Evolutionary conservation across 1,140 invertebrate species (phyloP), one percentile per base, ranked within the genome.

Genomic region (Drosophila sproati): DNA sequence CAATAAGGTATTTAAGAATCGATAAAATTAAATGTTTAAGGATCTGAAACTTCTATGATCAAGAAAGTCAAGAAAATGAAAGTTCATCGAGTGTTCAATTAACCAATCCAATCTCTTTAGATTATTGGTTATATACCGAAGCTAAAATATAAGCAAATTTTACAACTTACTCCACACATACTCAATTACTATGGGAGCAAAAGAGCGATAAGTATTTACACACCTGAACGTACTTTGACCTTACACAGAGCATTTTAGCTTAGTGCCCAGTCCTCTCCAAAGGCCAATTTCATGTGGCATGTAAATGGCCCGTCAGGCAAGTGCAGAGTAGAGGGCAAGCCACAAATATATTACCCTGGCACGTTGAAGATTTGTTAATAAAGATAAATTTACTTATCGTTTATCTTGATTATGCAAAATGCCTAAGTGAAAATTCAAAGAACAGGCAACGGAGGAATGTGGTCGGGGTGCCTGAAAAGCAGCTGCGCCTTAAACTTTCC

Each of bases 321-420:
- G 50, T 66, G 67, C 37, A 8, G 57, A 56, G 63, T 51, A 59
- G 66, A 64, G 73, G 80, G 59, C 43, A 63, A 48, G 82, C 82
- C 82, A 70, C 82, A 87, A 87, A 87, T 87, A 87, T 87, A 87
- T 87, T 82, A 82, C 79, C 52, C 70, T 60, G 78, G 78, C 75
- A 87, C 79, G 82, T 87, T 87, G 74, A 88, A 88, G 83, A 88
- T 88, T 88, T 88, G 83, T 88, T 88, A 88, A 88, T 88, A 88
- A 88, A 88, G 83, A 88, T 88, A 88, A 88, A 88, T 88, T 88
- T 87, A 88, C 83, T 88, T 88, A 88, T 88, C 83, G 83, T 88
- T 88, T 88, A 88, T 88, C 83, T 88, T 88, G 83, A 88, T 88
- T 88, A 88, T 88, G 83, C 83, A 88, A 88, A 88, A 80, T 80